Evolutionary conservation across 2,113 vertebrate species (phyloP).

Genomic region (Cyrtonyx montezumae): DNA sequence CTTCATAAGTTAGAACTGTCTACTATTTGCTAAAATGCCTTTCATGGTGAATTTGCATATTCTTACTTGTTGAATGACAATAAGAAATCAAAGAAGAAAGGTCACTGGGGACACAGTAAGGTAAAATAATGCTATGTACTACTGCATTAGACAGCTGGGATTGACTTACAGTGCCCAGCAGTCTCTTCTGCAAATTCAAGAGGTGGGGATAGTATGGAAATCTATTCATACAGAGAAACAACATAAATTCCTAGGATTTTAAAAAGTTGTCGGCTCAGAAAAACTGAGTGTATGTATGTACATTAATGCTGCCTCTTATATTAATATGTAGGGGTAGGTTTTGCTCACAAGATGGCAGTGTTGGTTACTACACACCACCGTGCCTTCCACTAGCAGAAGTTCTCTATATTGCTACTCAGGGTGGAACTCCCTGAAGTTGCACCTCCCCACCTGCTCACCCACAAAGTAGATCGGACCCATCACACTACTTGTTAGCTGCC

Average conservation of each 20-base stretch:
- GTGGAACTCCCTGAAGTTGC: not conserved
- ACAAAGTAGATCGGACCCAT: not conserved
- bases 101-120: not conserved
- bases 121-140: not conserved
- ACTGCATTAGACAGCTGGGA: not conserved
- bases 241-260: not conserved
- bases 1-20: conserved; percentile 12
- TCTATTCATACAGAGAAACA: accelerated
- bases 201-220: not conserved
- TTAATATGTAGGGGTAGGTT: not conserved
- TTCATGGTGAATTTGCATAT: conserved; percentile 26
- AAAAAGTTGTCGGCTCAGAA: not conserved
- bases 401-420: not conserved
- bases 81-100: not conserved
- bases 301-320: not conserved
- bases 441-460: not conserved
- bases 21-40: conserved; percentile 18
- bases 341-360: conserved; percentile 66
- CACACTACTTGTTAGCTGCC: not conserved
- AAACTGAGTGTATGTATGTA: accelerated
- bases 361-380: not conserved
- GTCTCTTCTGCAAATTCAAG: not conserved
- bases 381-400: not conserved
- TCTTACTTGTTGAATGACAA: conserved; percentile 3
- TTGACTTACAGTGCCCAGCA: not conserved